A percentile compares a stretch with the other conserved stretches of the same genome.
Evolutionary conservation across 2,797 vertebrate species (phyloP).

Genomic region (Merluccius polli): DNA sequence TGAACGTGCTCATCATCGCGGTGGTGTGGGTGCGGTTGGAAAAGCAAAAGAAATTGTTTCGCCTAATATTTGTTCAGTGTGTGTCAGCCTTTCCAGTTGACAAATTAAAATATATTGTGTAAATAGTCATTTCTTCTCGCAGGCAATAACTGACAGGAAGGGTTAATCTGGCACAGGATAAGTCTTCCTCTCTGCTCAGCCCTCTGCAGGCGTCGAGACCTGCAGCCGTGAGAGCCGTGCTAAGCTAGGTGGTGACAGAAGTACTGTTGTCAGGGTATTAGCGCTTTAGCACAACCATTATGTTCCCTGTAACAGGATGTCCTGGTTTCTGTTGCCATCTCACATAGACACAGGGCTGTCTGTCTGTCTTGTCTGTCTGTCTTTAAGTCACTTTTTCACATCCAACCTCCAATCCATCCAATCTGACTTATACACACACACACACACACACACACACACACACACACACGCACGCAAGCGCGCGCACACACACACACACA

Average conservation of each 20-base stretch:
- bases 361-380: slow-evolving; percentile 38
- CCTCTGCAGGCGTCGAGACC: slow-evolving; percentile 30
- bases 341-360: slow-evolving; percentile 32
- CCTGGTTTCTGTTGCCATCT: slow-evolving; percentile 67
- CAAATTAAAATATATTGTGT: not conserved
- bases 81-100: not conserved
- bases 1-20: not conserved
- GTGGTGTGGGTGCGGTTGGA: not conserved
- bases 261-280: slow-evolving; percentile 50
- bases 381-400: not conserved
- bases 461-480: not conserved
- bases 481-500: not conserved
- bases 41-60: not conserved
- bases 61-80: not conserved
- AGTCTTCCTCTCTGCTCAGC: slow-evolving; percentile 43
- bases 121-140: not conserved
- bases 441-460: not conserved
- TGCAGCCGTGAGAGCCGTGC: slow-evolving; percentile 25
- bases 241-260: slow-evolving; percentile 61
- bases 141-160: not conserved
- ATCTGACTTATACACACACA: not conserved
- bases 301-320: slow-evolving; percentile 73
- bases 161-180: slow-evolving; percentile 33
- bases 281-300: slow-evolving; percentile 46
- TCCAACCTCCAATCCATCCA: not conserved